Percentiles rank a stretch among this genome's conserved stretches.
phyloP scores from a whole-genome alignment of 1,140 invertebrate species.

The Hirudo medicinalis region DNA sequence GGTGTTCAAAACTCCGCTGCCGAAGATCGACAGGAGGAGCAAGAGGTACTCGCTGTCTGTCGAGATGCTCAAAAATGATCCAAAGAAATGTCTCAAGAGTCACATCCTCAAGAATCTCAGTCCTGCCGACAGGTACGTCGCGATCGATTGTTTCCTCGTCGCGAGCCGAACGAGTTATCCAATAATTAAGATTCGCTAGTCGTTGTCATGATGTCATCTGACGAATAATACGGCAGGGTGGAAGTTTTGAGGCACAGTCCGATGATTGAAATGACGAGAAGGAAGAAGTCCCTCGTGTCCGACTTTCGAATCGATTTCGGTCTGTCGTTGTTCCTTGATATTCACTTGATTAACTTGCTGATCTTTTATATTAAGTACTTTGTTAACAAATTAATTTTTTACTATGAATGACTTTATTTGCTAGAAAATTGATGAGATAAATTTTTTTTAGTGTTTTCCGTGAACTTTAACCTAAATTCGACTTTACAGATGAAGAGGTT shows the following conservation, averaged over 20 bases:
- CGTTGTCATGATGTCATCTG: background rate
- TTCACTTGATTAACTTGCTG: too few species aligned
- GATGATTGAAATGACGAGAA: conserved; percentile 10
- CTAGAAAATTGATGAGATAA: too few species aligned
- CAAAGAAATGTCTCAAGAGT: background rate
- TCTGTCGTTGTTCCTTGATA: too few species aligned
- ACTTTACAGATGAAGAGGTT: conserved; percentile 23
- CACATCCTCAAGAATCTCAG: background rate
- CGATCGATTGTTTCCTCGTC: background rate
- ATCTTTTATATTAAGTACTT: too few species aligned
- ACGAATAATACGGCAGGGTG: background rate
- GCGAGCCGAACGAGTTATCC: background rate
- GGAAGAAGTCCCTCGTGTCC: background rate
- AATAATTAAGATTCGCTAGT: background rate
- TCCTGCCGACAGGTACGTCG: background rate
- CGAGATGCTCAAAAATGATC: background rate
- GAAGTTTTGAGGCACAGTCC: conserved; percentile 1
- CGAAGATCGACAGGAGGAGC: background rate
- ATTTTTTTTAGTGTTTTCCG: too few species aligned
- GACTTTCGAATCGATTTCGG: too few species aligned
- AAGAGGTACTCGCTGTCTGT: background rate
- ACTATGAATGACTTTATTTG: too few species aligned
- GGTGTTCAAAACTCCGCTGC: background rate
- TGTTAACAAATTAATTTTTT: too few species aligned
- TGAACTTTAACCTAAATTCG: too few species aligned